Base-by-base conservation (phyloP, 2,113 vertebrate species). In the Channa maculata region DNA sequence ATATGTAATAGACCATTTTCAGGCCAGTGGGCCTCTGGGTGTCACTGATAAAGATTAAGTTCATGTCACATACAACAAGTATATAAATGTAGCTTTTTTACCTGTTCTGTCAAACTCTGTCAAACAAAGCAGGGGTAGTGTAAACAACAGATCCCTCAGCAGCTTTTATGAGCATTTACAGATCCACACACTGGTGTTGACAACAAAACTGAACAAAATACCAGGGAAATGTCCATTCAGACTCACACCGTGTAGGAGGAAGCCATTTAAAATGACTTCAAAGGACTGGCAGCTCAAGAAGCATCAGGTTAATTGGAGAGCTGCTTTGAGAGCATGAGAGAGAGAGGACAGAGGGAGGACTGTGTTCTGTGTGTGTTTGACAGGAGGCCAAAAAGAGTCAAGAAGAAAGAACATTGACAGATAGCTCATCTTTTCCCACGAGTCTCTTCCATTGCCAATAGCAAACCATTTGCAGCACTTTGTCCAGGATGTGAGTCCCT, bases 271-370 rank as follows among this genome's bases (percentile, higher is more conserved):
- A 90, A 78, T 41, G 45, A 74, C 85, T 80, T 86, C 77, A 84
- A 71, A 80, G 76, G 38, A 50, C 51, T 5, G 53, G 33, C 2
- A n/a, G 66, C 59, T 53, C 0, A 6, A 57, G 65, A 66, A 65
- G 61, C 84, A 61, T 71, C 49, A 46, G 86, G 85, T 84, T 91
- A 91, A 92, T 88, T 89, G 77, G 65, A 68, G 63, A 88, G 83
- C 59, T 86, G 79, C 84, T 87, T 71, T 69, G 81, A 62, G 75
- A 85, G 63, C 10, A 50, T 36, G 51, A 64, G 74, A 36, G 15
- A 12, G 49, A 59, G 24, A 65, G 61, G 39, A 68, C 44, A 59
- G 63, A 38, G 63, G 49, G 67, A 57, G 12, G 72, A 62, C 52
- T 67, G 39, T 53, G 38, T 48, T 59, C 58, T 66, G 50, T 70